Percentiles rank a stretch among this genome's conserved stretches.
Evolutionary conservation across 2,113 vertebrate genomes (phyloP).

Genomic region (Felis catus): F.catus_Fca126_mat1.0 CM031427.1:22733001-22733500

Average conservation of each 20-base stretch:
- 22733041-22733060: background rate
- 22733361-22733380: background rate
- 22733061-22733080: background rate
- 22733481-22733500: background rate
- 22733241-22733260: background rate
- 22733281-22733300: background rate
- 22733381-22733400: background rate
- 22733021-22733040: background rate
- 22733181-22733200: background rate
- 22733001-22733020: background rate
- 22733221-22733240: background rate
- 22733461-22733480: background rate
- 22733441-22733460: background rate
- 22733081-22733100: background rate
- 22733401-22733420: background rate
- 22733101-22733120: background rate
- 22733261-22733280: background rate
- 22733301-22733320: background rate
- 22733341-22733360: background rate
- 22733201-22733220: background rate
- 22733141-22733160: background rate
- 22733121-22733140: background rate
- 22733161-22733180: background rate
- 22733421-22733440: background rate
- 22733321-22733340: background rate